phyloP scores from a whole-genome alignment of 2,888 invertebrate species.

The Digitonthophagus gazella region DNA sequence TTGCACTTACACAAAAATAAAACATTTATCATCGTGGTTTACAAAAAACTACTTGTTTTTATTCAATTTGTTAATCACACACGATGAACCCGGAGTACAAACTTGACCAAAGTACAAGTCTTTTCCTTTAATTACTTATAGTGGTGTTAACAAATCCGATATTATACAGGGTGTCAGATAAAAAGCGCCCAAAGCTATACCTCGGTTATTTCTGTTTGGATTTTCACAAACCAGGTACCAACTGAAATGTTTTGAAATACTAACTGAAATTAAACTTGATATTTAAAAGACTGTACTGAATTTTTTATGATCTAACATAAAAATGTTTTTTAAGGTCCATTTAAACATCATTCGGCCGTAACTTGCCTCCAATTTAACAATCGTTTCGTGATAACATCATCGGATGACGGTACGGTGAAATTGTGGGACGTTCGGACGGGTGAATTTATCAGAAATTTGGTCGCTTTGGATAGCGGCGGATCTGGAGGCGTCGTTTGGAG shows the following conservation, averaged over 20 bases:
- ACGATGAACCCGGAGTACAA: too few relatives aligned
- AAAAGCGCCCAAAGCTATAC: too few relatives aligned
- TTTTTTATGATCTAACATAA: background rate
- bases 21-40: too few relatives aligned
- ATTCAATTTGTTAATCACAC: too few relatives aligned
- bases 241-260: too few relatives aligned
- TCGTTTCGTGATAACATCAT: slow-evolving; percentile 97
- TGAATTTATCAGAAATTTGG: slow-evolving; percentile 94
- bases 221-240: too few relatives aligned
- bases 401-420: slow-evolving; percentile 99
- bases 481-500: slow-evolving; percentile 99
- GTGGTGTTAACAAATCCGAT: too few relatives aligned
- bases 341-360: slow-evolving; percentile 97
- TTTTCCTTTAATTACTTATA: background rate
- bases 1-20: too few relatives aligned
- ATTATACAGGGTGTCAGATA: too few relatives aligned
- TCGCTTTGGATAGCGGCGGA: slow-evolving; percentile 90
- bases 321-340: slow-evolving; percentile 72
- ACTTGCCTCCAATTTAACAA: slow-evolving; percentile 97
- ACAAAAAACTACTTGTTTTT: too few relatives aligned
- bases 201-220: too few relatives aligned
- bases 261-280: background rate
- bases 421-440: slow-evolving; percentile 97
- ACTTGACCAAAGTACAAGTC: background rate
- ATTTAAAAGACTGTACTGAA: background rate